phyloP scores from a whole-genome alignment of 2,113 vertebrate species.

The Willisornis vidua region DNA sequence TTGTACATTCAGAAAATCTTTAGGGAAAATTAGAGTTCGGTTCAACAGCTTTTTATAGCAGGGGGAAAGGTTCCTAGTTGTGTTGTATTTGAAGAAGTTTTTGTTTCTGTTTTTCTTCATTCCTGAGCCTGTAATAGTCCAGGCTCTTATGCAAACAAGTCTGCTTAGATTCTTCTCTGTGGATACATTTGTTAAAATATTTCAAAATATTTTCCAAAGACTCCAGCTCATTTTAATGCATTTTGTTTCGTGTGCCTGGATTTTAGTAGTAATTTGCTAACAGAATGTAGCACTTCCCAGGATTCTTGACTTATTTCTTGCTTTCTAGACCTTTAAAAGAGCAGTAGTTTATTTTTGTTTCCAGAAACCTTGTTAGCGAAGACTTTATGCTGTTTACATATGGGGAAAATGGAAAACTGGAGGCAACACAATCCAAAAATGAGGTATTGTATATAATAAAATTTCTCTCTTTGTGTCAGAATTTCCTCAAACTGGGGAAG shows the following conservation, averaged over 20 bases:
- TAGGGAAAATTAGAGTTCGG: background rate
- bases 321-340: background rate
- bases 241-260: background rate
- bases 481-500: background rate
- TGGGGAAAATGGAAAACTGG: conserved; percentile 50
- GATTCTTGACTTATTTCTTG: background rate
- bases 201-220: background rate
- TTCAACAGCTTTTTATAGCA: background rate
- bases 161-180: background rate
- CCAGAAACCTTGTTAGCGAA: conserved; percentile 65
- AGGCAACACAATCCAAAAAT: background rate
- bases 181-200: background rate
- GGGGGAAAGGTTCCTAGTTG: background rate
- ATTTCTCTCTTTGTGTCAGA: background rate
- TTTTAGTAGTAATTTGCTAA: background rate
- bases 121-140: background rate
- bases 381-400: conserved; percentile 67
- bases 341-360: conserved; percentile 33
- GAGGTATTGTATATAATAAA: conserved; percentile 38
- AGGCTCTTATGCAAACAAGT: background rate
- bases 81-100: background rate
- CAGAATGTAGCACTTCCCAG: background rate
- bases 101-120: background rate
- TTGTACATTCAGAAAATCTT: background rate
- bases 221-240: background rate